Evolutionary conservation across 2,797 vertebrate genomes (phyloP).

Genomic region (Siniperca obscura): DNA sequence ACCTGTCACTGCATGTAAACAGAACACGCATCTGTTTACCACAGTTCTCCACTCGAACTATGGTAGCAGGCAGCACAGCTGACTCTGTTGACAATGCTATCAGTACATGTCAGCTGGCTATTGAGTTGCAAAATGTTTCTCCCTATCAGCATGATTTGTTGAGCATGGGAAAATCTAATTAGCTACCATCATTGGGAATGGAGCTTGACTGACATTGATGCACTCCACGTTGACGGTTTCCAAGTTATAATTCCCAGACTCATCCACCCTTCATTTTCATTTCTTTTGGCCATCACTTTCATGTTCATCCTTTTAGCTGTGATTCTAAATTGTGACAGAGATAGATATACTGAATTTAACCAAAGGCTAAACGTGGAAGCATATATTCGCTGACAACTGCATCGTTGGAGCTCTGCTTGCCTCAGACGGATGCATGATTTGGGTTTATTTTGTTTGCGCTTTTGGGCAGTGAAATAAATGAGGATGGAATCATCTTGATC

Average conservation of each 20-base stretch:
- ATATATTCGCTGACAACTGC: conserved; percentile 49
- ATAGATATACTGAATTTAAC: conserved; percentile 59
- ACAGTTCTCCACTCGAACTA: conserved; percentile 48
- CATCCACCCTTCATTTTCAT: conserved; percentile 55
- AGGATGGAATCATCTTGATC: conserved; percentile 9
- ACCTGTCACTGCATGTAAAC: conserved; percentile 61
- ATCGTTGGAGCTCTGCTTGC: conserved; percentile 28
- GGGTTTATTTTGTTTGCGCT: conserved; percentile 23
- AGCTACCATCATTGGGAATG: conserved; percentile 69
- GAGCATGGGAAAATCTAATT: conserved; percentile 78
- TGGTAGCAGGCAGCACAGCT: conserved; percentile 54
- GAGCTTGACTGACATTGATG: conserved; percentile 74
- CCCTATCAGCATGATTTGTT: conserved; percentile 73
- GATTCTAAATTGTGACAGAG: conserved; percentile 56
- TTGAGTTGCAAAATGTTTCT: conserved; percentile 75
- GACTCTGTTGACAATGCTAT: conserved; percentile 72
- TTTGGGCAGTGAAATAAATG: conserved; percentile 43
- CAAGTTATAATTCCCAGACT: conserved; percentile 62
- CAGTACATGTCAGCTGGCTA: conserved; percentile 73
- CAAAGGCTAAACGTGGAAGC: conserved; percentile 50
- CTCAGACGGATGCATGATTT: conserved; percentile 43
- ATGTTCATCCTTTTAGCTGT: conserved; percentile 59
- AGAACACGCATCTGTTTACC: conserved; percentile 47
- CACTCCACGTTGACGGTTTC: conserved; percentile 59
- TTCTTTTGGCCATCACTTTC: conserved; percentile 64